Evolutionary conservation across 1,140 invertebrate species (phyloP).

Genomic region (Arctopsyche grandis): DNA sequence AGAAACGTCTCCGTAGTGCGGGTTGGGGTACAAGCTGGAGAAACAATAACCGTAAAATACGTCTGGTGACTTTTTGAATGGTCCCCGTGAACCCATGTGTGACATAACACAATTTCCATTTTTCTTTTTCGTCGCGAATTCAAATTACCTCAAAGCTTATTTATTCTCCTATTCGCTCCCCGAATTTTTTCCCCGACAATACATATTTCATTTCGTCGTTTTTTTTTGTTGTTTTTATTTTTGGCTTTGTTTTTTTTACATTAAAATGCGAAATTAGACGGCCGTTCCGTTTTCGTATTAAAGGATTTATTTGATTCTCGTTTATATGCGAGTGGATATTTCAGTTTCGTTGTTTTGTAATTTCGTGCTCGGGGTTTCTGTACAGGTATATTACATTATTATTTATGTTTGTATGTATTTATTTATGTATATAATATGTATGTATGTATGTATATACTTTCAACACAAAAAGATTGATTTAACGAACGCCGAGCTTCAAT

Average conservation of each 20-base stretch:
- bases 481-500: neutral
- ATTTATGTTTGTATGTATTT: too few species aligned
- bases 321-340: too few species aligned
- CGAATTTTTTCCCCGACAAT: neutral
- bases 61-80: constrained; percentile 22
- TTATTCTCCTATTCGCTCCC: constrained; percentile 3
- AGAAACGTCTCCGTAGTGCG: neutral
- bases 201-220: neutral
- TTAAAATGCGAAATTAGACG: constrained; percentile 11
- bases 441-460: too few species aligned
- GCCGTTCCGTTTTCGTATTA: neutral
- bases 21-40: neutral
- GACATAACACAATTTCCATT: constrained; percentile 22
- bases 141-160: constrained; percentile 13
- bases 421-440: too few species aligned
- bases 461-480: too few species aligned
- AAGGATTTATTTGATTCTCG: constrained; percentile 1
- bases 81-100: constrained; percentile 28
- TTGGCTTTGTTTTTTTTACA: too few species aligned
- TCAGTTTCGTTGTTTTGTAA: too few species aligned
- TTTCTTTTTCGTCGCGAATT: constrained; percentile 14
- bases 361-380: too few species aligned
- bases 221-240: too few species aligned
- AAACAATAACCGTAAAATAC: constrained; percentile 31
- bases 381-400: too few species aligned